A percentile compares a stretch with the other conserved stretches of the same genome.
Conservation (phyloP, 2,888 invertebrate genomes). For the Monoplex corrugatus region DNA sequence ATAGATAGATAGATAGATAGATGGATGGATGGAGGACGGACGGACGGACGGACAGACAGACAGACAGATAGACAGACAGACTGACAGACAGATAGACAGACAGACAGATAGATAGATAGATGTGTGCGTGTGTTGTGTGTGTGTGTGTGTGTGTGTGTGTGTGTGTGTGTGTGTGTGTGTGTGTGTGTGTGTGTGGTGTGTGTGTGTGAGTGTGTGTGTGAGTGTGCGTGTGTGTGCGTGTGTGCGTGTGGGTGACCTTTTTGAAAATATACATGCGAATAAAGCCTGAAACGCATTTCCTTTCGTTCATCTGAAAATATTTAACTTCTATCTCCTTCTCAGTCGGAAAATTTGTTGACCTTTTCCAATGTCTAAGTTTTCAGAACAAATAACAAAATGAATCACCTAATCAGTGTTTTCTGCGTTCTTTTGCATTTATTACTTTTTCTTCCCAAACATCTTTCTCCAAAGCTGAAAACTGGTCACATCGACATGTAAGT, state of each 20-base stretch:
- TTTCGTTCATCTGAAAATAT: too few species aligned
- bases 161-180: background rate
- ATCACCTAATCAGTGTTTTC: background rate
- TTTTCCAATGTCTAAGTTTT: background rate
- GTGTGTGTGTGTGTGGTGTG: background rate
- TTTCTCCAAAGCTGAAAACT: background rate
- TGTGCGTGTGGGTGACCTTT: background rate
- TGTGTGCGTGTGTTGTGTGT: too few species aligned
- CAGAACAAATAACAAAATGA: background rate
- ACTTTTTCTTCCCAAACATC: background rate
- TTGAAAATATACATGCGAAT: background rate
- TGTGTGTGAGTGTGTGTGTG: background rate
- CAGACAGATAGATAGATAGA: too few species aligned
- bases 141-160: conserved; percentile 12
- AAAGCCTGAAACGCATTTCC: too few species aligned
- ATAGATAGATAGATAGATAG: background rate
- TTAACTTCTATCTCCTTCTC: too few species aligned
- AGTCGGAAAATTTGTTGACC: background rate
- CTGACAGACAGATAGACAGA: too few species aligned
- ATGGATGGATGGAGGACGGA: background rate
- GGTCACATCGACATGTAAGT: too few species aligned
- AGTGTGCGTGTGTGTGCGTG: background rate
- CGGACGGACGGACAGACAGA: background rate
- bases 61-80: background rate
- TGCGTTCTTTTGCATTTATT: too few species aligned